Conservation (phyloP, 2,113 vertebrate genomes). For the Xyliphius kryptos region DNA sequence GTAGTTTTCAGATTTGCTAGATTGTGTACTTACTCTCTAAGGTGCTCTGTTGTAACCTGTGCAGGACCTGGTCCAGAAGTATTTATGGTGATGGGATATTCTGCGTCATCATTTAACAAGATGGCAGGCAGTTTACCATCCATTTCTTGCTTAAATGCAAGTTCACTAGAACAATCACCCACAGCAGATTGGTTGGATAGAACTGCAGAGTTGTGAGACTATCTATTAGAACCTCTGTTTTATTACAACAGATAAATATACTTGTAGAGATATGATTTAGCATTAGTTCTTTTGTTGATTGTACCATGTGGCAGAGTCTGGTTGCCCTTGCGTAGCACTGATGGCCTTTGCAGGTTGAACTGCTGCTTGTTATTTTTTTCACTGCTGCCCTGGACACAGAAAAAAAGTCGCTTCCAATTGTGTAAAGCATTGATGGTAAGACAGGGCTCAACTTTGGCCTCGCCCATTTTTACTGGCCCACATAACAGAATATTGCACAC, state of each 20-base stretch:
- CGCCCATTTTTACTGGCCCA: no score
- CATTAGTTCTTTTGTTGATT: no score
- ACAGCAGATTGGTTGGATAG: constrained; percentile 7
- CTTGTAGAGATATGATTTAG: no score
- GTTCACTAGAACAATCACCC: constrained; percentile 3
- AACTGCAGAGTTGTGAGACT: constrained; percentile 9
- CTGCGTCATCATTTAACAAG: no score
- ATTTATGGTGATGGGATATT: background rate
- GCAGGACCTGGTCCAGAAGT: constrained; percentile 8
- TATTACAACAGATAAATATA: no score
- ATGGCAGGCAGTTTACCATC: constrained; percentile 21
- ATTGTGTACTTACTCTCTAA: constrained; percentile 29
- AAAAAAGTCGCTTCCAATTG: background rate
- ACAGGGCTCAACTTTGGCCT: no score
- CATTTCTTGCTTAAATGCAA: constrained; percentile 26
- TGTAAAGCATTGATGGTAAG: no score
- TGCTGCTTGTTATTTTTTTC: constrained; percentile 37
- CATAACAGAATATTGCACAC: no score
- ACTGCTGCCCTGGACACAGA: constrained; percentile 34
- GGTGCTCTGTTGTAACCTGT: constrained; percentile 5
- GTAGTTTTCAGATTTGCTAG: no score
- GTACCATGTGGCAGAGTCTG: constrained; percentile 39
- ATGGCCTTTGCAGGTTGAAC: constrained; percentile 41
- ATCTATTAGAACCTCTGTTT: background rate
- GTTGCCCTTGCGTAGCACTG: constrained; percentile 45